Conservation (phyloP, 2,113 vertebrate species). For the Pelodiscus sinensis region DNA sequence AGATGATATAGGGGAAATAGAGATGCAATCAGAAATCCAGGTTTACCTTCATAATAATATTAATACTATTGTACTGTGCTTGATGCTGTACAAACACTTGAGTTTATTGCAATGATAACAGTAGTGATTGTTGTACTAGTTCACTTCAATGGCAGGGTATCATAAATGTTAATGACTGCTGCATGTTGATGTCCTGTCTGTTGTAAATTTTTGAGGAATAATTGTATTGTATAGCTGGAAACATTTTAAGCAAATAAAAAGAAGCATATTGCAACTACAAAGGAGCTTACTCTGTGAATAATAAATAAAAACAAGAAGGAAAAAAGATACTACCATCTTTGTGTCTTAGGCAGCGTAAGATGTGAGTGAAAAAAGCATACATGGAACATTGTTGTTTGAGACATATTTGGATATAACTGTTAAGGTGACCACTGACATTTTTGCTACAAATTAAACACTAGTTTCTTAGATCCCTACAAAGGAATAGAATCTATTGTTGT, state of each 20-base stretch:
- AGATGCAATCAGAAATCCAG: constrained; percentile 17
- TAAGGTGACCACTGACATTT: neutral
- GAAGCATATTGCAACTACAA: constrained; percentile 29
- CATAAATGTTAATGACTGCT: constrained; percentile 18
- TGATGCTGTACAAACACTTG: neutral
- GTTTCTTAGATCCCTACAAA: neutral
- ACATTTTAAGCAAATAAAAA: constrained; percentile 62
- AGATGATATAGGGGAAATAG: neutral
- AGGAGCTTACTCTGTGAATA: neutral
- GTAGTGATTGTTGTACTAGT: neutral
- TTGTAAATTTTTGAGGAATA: constrained; percentile 43
- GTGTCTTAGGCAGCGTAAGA: neutral
- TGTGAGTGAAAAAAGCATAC: neutral
- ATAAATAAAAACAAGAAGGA: neutral
- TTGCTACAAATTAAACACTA: neutral
- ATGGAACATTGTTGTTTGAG: neutral
- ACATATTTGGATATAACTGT: neutral
- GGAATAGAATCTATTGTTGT: neutral
- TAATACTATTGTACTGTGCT: neutral
- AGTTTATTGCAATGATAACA: neutral
- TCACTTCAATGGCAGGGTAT: neutral
- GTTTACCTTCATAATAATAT: neutral
- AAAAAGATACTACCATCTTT: fast-evolving
- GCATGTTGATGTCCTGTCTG: neutral
- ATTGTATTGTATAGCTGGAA: constrained; percentile 40